phyloP scores from a whole-genome alignment of 2,888 invertebrate genomes.

The Pyrrhosoma nymphula region DNA sequence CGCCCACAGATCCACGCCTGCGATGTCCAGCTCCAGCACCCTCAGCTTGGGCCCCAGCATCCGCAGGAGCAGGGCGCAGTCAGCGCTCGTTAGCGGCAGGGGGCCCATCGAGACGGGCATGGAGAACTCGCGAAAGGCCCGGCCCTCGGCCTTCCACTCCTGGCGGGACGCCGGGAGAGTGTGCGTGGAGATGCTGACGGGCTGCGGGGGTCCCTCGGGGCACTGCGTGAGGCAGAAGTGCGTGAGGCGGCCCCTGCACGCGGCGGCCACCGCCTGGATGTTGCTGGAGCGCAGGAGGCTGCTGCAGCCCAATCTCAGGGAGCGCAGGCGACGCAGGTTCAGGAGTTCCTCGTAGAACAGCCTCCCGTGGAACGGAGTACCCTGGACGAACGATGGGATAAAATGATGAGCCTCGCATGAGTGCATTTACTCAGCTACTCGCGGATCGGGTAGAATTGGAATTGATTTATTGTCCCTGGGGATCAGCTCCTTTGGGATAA shows the following conservation, averaged over 20 bases:
- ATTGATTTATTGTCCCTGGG: too few species aligned
- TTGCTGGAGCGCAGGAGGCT: neutral
- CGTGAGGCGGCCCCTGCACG: slow-evolving; percentile 7
- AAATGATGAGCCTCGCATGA: too few species aligned
- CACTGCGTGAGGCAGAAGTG: slow-evolving; percentile 39
- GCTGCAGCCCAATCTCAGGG: slow-evolving; percentile 25
- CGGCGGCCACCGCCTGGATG: neutral
- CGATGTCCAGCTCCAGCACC: slow-evolving; percentile 17
- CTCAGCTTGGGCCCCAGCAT: neutral
- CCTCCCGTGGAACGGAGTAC: slow-evolving; percentile 14
- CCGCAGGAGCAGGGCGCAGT: neutral
- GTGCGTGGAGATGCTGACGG: neutral
- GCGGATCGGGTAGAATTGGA: too few species aligned
- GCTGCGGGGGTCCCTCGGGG: neutral
- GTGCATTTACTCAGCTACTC: too few species aligned
- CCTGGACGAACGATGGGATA: neutral
- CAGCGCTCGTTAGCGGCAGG: neutral
- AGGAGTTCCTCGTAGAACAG: slow-evolving; percentile 28
- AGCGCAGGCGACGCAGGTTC: neutral
- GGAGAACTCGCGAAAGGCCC: too few species aligned
- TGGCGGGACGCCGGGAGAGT: neutral
- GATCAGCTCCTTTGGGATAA: too few species aligned
- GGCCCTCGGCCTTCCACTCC: neutral
- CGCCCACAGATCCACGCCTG: neutral
- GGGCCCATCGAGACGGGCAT: neutral